Conservation (phyloP, 2,888 invertebrate genomes). For the Limnephilus lunatus region DNA sequence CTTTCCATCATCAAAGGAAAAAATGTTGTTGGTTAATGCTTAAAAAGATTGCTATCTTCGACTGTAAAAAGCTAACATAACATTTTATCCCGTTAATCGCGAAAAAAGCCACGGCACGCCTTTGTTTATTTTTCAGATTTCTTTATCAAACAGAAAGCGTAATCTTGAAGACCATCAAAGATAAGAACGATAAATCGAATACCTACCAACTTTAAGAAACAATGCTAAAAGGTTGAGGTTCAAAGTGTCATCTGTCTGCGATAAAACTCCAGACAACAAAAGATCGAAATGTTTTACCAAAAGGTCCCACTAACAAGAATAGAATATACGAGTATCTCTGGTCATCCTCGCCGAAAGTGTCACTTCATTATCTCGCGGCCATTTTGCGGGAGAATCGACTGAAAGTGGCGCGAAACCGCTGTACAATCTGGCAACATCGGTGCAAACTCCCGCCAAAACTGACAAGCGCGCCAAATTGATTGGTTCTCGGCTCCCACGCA, state of each 20-base stretch:
- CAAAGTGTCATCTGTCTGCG: not conserved
- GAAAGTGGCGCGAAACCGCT: not conserved
- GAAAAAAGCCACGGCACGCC: not conserved
- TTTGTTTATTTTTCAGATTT: not conserved
- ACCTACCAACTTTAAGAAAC: not conserved
- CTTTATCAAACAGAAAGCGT: not conserved
- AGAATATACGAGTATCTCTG: not conserved
- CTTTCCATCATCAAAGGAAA: too few relatives aligned
- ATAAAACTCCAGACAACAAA: not conserved
- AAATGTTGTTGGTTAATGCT: not conserved
- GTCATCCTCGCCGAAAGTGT: not conserved
- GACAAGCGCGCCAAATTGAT: constrained; percentile 37
- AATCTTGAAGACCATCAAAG: not conserved
- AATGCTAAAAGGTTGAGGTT: not conserved
- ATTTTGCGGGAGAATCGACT: not conserved
- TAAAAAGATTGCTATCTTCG: not conserved
- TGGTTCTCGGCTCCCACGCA: not conserved
- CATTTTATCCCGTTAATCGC: not conserved
- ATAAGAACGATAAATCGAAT: not conserved
- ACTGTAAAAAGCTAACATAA: not conserved
- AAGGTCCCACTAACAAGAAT: not conserved
- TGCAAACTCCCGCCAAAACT: constrained; percentile 13
- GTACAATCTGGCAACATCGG: constrained; percentile 3
- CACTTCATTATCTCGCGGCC: not conserved
- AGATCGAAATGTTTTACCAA: not conserved